Base-by-base conservation (phyloP, 2,113 vertebrate species). In the Hassar affinis region DNA sequence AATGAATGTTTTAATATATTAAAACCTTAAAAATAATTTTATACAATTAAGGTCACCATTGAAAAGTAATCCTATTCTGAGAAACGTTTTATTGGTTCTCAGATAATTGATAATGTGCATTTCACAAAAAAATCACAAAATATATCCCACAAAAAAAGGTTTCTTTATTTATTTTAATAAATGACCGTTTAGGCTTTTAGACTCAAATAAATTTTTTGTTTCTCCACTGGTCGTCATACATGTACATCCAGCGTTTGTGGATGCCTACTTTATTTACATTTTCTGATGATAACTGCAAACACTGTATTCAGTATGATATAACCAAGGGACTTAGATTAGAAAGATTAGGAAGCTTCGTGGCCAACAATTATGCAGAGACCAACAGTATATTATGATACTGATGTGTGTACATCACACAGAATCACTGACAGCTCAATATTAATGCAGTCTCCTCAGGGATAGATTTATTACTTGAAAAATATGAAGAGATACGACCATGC, bases 361-460 rank as follows among this genome's bases (percentile, higher is more conserved):
- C 33, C 79, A 38, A 38, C 33, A 69, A 52, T 69, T 12, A 80
- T 51, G 27, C 61, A 81, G 45, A 38, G 10, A 69, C 20, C 49
- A 56, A n/a, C 30, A 56, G 33, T 49, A 56, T 49, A n/a, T 69
- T 80, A 52, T 81, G 42, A 69, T 54, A 69, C 17, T 10, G 4
- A n/a, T n/a, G n/a, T n/a, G 5, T 4, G 30, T 35, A 38, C 25
- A 64, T 42, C 62, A 68, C 62, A 52, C 30, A 59, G 76, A 61
- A 78, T 42, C 25, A 59, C 54, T 78, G 76, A 78, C 76, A 80
- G 59, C n/a, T 68, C 62, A 35, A 15, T 69, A 68, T 81, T 49
- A 81, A 38, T 68, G 33, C 22, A 56, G 30, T 22, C 1, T 14
- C 47, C 64, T 38, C 17, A 68, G 62, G 62, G 62, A 12, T 52